These are phyloP conservation scores for Crotalus tigris DNA, from an alignment of 2,113 vertebrate species.

Conservation along the genomic window DNA sequence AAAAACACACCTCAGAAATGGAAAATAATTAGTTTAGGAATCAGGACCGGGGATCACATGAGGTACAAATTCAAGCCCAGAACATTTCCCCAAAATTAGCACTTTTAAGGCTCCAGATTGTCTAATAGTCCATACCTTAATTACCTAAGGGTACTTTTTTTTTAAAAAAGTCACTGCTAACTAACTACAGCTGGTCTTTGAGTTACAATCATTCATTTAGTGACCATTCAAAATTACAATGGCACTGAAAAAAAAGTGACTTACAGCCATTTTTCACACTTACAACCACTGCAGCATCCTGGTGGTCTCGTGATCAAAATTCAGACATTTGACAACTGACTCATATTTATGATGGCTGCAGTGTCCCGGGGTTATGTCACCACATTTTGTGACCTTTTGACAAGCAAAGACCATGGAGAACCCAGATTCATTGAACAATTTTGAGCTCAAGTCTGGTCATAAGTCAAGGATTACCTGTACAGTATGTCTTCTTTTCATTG, in stretches of 20 bases:
- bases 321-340: no score
- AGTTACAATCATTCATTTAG: neutral
- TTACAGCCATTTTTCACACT: neutral
- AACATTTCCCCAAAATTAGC: neutral
- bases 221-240: neutral
- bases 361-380: no score
- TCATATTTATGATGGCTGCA: no score
- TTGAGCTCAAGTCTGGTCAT: neutral
- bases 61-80: neutral
- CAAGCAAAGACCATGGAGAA: no score
- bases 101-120: neutral
- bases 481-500: neutral
- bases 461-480: neutral
- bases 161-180: neutral
- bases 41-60: neutral
- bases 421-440: neutral
- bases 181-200: neutral
- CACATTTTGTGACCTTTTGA: no score
- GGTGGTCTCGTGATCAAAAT: no score
- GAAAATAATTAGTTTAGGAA: neutral
- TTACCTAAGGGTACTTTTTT: neutral
- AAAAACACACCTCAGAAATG: neutral
- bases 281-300: neutral
- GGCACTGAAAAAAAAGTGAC: neutral
- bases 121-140: neutral